These are phyloP conservation scores for Psilopogon haemacephalus DNA, from an alignment of 2,113 vertebrate genomes.

Conservation along the genomic window DNA sequence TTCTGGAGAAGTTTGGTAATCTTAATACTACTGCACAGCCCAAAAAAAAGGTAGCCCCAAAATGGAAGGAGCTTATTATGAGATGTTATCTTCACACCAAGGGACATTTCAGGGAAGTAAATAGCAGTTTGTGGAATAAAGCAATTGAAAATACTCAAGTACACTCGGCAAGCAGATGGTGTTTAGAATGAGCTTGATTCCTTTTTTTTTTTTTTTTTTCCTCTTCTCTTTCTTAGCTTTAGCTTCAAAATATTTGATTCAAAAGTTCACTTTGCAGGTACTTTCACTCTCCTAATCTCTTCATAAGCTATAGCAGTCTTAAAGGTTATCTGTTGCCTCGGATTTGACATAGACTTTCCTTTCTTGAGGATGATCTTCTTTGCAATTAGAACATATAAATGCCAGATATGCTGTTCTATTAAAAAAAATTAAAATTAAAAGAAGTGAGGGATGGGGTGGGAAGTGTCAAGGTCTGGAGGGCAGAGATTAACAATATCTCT, in stretches of 20 bases:
- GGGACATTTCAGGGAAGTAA: not conserved
- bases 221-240: not conserved
- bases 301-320: not conserved
- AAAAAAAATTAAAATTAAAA: not conserved
- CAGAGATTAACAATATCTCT: no score
- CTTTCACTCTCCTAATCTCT: not conserved
- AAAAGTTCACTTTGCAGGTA: not conserved
- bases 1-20: slow-evolving; percentile 10
- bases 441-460: no score
- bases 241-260: slow-evolving; percentile 24
- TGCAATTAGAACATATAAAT: not conserved
- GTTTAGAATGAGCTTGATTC: slow-evolving; percentile 10
- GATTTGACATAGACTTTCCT: not conserved
- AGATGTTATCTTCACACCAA: slow-evolving; percentile 41
- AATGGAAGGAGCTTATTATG: slow-evolving; percentile 10
- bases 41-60: not conserved
- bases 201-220: not conserved
- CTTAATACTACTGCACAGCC: not conserved
- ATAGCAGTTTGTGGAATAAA: slow-evolving; percentile 25
- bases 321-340: not conserved
- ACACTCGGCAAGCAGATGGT: slow-evolving; percentile 30
- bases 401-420: not conserved
- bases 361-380: not conserved
- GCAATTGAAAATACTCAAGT: slow-evolving; percentile 6
- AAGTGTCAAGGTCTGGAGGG: not conserved